A percentile compares a stretch with the other conserved stretches of the same genome.
Conservation (phyloP, 2,888 invertebrate genomes). For the Drosophila nigritarsus region DNA sequence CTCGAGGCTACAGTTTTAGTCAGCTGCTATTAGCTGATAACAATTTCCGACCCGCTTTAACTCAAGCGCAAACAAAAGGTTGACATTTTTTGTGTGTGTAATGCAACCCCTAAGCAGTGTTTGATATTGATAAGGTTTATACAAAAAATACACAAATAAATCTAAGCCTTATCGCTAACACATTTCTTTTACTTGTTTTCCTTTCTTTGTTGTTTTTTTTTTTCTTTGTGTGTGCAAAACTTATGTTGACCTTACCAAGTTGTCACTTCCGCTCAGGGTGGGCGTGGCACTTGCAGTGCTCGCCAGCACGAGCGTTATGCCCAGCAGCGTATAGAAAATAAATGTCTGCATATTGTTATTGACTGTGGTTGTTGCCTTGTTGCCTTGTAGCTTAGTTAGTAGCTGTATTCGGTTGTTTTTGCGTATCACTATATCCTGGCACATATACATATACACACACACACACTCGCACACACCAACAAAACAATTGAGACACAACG, state of each 20-base stretch:
- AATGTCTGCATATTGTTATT: conserved; percentile 70
- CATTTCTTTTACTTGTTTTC: conserved; percentile 18
- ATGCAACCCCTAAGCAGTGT: conserved; percentile 7
- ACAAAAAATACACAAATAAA: background rate
- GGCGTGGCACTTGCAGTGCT: conserved; percentile 72
- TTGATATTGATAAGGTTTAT: conserved; percentile 18
- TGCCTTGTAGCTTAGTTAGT: conserved; percentile 9
- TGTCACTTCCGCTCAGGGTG: conserved; percentile 79
- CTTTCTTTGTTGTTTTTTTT: background rate
- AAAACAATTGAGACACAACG: conserved; percentile 34
- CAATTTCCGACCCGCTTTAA: conserved; percentile 15
- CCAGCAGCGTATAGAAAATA: conserved; percentile 66
- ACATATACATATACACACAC: conserved; percentile 21
- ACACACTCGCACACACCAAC: conserved; percentile 7
- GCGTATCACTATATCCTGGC: conserved; percentile 50
- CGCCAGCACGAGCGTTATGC: conserved; percentile 61
- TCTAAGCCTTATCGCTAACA: conserved; percentile 26
- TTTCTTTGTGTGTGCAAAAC: conserved; percentile 2
- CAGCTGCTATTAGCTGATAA: conserved; percentile 25
- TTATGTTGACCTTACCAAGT: conserved; percentile 76
- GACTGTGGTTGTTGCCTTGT: conserved; percentile 9
- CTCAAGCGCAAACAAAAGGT: conserved; percentile 13
- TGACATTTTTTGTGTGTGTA: conserved; percentile 12
- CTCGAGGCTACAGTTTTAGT: background rate
- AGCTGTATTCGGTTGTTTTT: conserved; percentile 31